These are phyloP conservation scores for Drosophila lini DNA, from an alignment of 1,140 invertebrate species.

Conservation along the genomic window DNA sequence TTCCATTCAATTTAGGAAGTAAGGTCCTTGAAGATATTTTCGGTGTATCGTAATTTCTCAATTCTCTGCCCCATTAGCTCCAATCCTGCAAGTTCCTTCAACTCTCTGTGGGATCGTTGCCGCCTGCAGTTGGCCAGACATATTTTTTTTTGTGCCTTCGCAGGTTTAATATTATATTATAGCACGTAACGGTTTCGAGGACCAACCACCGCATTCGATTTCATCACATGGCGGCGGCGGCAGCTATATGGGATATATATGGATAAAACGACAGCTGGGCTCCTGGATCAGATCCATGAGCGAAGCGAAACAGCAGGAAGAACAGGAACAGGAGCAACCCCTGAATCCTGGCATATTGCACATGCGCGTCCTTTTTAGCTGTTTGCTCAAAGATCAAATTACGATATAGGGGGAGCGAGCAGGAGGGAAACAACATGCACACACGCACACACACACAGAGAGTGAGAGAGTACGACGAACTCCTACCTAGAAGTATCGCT, in stretches of 20 bases:
- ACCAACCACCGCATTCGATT: slow-evolving; percentile 53
- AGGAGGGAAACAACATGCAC: not conserved
- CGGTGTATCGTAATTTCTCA: slow-evolving; percentile 13
- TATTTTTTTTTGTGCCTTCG: slow-evolving; percentile 1
- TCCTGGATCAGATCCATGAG: slow-evolving; percentile 25
- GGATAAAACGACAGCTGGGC: slow-evolving; percentile 69
- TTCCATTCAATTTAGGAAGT: not conserved
- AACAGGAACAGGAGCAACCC: slow-evolving; percentile 55
- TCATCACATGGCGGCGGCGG: slow-evolving; percentile 26
- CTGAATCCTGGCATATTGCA: slow-evolving; percentile 71
- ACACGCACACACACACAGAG: too few species aligned
- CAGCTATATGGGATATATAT: not conserved
- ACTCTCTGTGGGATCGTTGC: slow-evolving; percentile 26
- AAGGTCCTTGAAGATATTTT: not conserved
- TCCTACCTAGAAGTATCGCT: slow-evolving; percentile 47
- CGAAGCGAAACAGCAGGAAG: slow-evolving; percentile 21
- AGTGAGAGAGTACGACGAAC: slow-evolving; percentile 7
- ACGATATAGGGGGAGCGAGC: slow-evolving; percentile 44
- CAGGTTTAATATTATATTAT: slow-evolving; percentile 40
- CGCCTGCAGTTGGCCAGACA: slow-evolving; percentile 23
- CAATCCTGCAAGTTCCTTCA: slow-evolving; percentile 44
- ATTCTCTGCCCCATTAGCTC: slow-evolving; percentile 30
- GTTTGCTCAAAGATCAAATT: slow-evolving; percentile 73
- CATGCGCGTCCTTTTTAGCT: slow-evolving; percentile 74
- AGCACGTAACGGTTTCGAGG: slow-evolving; percentile 45